phyloP scores from a whole-genome alignment of 2,888 invertebrate genomes.

The Aethes cnicana region DNA sequence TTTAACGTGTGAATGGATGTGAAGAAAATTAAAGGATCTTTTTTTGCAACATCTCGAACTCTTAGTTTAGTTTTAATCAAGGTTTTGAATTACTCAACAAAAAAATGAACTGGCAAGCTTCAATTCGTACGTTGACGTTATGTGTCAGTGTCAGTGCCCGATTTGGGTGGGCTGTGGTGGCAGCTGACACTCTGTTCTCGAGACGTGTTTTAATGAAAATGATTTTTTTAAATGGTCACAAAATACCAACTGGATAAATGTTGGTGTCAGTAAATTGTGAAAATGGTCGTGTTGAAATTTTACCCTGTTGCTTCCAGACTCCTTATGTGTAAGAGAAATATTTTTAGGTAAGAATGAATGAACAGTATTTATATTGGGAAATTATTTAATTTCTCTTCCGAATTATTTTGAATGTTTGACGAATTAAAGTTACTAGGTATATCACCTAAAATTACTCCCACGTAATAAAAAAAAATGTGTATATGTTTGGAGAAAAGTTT shows the following conservation, averaged over 20 bases:
- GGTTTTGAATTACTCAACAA: too few species aligned
- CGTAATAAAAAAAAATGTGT: background rate
- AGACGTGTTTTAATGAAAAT: slow-evolving; percentile 32
- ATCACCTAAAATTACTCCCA: too few species aligned
- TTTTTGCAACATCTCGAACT: too few species aligned
- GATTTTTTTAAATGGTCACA: slow-evolving; percentile 23
- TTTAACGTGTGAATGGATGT: too few species aligned
- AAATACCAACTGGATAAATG: slow-evolving; percentile 22
- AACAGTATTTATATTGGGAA: slow-evolving; percentile 4
- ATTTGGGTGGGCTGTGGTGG: too few species aligned
- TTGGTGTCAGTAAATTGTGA: slow-evolving; percentile 23
- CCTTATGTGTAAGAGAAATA: slow-evolving; percentile 42
- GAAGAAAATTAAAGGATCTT: too few species aligned
- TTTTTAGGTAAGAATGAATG: slow-evolving; percentile 50
- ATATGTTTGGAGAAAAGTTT: background rate
- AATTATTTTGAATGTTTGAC: background rate
- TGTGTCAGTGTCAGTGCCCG: too few species aligned
- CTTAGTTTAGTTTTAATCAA: too few species aligned
- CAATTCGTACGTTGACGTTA: too few species aligned
- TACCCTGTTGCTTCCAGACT: slow-evolving; percentile 40
- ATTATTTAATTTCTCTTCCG: background rate
- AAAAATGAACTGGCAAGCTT: too few species aligned
- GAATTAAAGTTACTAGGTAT: too few species aligned
- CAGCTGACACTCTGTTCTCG: too few species aligned
- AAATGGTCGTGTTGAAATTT: slow-evolving; percentile 54